These are phyloP conservation scores for Pipa parva DNA, from an alignment of 2,113 vertebrate species.

Conservation along the genomic window DNA sequence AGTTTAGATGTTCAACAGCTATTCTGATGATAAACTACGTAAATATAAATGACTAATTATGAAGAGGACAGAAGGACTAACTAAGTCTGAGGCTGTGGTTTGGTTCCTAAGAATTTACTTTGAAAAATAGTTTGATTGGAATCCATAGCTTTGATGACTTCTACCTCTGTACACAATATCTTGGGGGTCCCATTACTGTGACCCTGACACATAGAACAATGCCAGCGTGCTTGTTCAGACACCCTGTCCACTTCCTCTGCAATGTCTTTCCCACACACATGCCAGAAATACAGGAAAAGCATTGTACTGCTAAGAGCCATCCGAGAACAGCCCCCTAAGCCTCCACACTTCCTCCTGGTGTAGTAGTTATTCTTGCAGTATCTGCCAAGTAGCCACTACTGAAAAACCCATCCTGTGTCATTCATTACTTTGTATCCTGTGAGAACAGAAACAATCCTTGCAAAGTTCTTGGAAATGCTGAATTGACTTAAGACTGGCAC, in stretches of 20 bases:
- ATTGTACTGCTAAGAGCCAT: conserved; percentile 55
- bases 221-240: conserved; percentile 50
- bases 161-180: conserved; percentile 33
- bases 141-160: conserved; percentile 13
- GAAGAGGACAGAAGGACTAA: no score
- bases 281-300: conserved; percentile 68
- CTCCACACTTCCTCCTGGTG: conserved; percentile 62
- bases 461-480: no score
- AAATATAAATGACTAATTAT: no score
- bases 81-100: no score
- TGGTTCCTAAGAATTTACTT: conserved; percentile 16
- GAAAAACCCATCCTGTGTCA: background rate
- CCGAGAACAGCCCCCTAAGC: conserved; percentile 54
- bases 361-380: conserved; percentile 12
- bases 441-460: background rate
- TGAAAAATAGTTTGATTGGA: conserved; percentile 31
- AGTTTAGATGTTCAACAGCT: no score
- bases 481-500: no score
- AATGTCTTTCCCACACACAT: conserved; percentile 65
- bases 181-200: conserved; percentile 51
- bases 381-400: background rate
- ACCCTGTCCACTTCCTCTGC: conserved; percentile 61
- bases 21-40: no score
- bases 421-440: background rate
- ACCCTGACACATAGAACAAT: conserved; percentile 64